Evolutionary conservation across 2,797 vertebrate species (phyloP), one percentile per base, ranked within the genome.

Genomic region (Amblyopsis hoosieri): DNA sequence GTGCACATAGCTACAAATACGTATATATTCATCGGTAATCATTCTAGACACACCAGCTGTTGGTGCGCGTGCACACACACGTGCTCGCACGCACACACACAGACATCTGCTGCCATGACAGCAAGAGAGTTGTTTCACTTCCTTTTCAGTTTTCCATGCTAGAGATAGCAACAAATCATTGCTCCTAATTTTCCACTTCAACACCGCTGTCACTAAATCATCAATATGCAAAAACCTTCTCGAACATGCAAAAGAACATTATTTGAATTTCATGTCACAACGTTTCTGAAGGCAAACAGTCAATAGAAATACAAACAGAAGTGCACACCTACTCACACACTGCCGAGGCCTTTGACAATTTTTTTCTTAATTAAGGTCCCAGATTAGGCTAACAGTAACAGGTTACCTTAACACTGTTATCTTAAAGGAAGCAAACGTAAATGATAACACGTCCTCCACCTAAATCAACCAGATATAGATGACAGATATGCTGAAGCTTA

Each of bases 191-290:
- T 77, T 82, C 69, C 73, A 72, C 55, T 46, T 49, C 4, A 60
- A 42, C 29, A 10, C 33, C 56, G 56, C 52, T 62, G 53, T 60
- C 66, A 64, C 14, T 49, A 15, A 29, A 50, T 66, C 47, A 57
- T 68, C 74, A 68, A 75, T 71, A 67, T 62, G 33, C 4, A 0
- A 54, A 31, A 46, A 50, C 51, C 17, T n/a, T 49, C 55, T 33
- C 52, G 17, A 46, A 73, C 66, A 59, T 2, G 6, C 50, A 56
- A 55, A 61, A 60, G 17, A 60, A 67, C 66, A 69, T 62, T 59
- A 75, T 62, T 63, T 47, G 53, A 49, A 14, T 48, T 67, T 17
- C 45, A 60, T 48, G 51, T 68, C 63, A 76, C 79, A 86, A 75
- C 66, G 57, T 67, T 80, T 80, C 62, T 3, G 5, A 42, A 66